Evolutionary conservation across 2,888 invertebrate genomes (phyloP), one percentile per base, ranked within the genome.

Genomic region (Perdita meconis): DNA sequence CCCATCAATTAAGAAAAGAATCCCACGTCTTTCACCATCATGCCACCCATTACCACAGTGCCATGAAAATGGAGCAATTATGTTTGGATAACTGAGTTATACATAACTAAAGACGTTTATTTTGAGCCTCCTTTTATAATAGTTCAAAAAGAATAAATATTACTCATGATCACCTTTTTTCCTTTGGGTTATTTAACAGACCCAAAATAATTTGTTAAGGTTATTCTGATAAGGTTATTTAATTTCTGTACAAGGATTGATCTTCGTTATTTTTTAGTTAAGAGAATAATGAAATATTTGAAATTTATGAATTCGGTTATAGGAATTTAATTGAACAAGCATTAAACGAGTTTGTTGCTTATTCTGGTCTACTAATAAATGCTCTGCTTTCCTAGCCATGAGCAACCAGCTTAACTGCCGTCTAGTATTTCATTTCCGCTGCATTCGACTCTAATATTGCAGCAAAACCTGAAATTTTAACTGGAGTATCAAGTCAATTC

Each of bases 381-480:
- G 56, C 60, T 34, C 44, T 68, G 51, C 68, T 72, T 78, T 47
- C 38, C 26, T 51, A 22, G 34, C 67, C 47, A 47, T 51, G 61
- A 55, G 51, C 34, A 76, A 71, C 67, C 44, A 42, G 60, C 65
- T 72, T 65, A 72, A 72, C 61, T 51, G 60, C 51, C 69, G 66
- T 59, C 68, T 72, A 68, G 53, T 53, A 47, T 78, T 78, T 74
- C 78, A 71, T 53, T 67, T 74, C 66, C 65, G 69, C 74, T 66
- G 38, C 38, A 38, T 19, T 30, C 34, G 6, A 13, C 2, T n/a
- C 6, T 22, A 61, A 56, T 38, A 40, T 50, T 24, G n/a, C 55
- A 5, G 13, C 6, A 24, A 42, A 4, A 6, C 26, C 34, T 38
- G 38, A n/a, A 61, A 13, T 12, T 42, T 16, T 2, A 13, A 19